Conservation (phyloP, 2,888 invertebrate genomes). For the Boloria selene region DNA sequence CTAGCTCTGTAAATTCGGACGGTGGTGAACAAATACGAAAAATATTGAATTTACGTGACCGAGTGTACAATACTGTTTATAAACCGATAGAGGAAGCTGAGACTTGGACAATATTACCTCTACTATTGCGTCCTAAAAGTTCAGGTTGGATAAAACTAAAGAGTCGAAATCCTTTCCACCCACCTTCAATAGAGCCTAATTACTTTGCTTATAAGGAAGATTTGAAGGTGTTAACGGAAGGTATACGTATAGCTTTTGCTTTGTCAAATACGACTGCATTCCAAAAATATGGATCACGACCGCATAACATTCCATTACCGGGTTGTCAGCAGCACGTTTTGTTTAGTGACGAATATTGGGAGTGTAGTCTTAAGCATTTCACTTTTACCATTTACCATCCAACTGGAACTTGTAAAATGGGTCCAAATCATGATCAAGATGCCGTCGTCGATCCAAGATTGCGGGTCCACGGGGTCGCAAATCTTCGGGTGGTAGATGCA, state of each 20-base stretch:
- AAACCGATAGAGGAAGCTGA: slow-evolving; percentile 90
- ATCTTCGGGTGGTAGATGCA: slow-evolving; percentile 90
- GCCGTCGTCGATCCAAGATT: slow-evolving; percentile 91
- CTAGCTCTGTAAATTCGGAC: slow-evolving; percentile 92
- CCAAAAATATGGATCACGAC: slow-evolving; percentile 89
- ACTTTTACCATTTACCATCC: slow-evolving; percentile 93
- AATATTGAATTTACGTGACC: slow-evolving; percentile 88
- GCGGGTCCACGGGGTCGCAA: slow-evolving; percentile 89
- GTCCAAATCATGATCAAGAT: slow-evolving; percentile 87
- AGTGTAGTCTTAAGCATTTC: slow-evolving; percentile 91
- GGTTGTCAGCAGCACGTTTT: slow-evolving; percentile 88
- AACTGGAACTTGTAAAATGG: slow-evolving; percentile 93
- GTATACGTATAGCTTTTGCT: slow-evolving; percentile 91
- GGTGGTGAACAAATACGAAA: slow-evolving; percentile 90
- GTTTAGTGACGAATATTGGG: slow-evolving; percentile 93
- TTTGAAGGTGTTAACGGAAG: slow-evolving; percentile 89
- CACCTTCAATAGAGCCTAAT: slow-evolving; percentile 95
- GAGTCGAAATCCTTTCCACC: slow-evolving; percentile 89
- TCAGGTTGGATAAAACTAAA: slow-evolving; percentile 92
- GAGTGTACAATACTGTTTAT: slow-evolving; percentile 92
- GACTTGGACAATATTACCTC: slow-evolving; percentile 92
- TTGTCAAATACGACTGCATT: slow-evolving; percentile 91
- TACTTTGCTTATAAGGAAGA: slow-evolving; percentile 94
- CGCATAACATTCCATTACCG: slow-evolving; percentile 90
- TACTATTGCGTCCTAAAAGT: slow-evolving; percentile 92